These are phyloP conservation scores for Zophobas atratus DNA, from an alignment of 1,140 invertebrate genomes.

Conservation along the genomic window DNA sequence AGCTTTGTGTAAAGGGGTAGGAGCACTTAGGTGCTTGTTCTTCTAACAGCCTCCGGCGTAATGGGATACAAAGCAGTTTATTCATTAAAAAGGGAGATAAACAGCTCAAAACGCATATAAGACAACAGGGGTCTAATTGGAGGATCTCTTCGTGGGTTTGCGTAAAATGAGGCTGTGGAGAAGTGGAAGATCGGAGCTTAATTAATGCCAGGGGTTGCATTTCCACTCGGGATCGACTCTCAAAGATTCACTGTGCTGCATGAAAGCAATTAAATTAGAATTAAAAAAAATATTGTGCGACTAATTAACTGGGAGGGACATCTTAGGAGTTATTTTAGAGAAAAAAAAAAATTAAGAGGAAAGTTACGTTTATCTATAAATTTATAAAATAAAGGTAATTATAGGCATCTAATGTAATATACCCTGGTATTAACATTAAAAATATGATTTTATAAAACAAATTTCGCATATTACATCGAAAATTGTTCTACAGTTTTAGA, in stretches of 20 bases:
- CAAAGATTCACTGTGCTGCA: slow-evolving; percentile 32
- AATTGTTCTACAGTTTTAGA: too few relatives aligned
- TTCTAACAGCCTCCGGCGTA: slow-evolving; percentile 26
- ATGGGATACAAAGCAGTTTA: slow-evolving; percentile 51
- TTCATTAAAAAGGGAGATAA: slow-evolving; percentile 54
- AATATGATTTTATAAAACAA: too few relatives aligned
- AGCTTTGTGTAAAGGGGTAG: slow-evolving; percentile 4
- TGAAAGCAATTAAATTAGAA: slow-evolving; percentile 23
- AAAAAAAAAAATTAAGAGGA: neutral
- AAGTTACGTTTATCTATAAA: too few relatives aligned
- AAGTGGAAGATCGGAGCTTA: slow-evolving; percentile 48
- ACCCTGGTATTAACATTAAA: too few relatives aligned
- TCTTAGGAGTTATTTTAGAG: neutral
- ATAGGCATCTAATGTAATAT: too few relatives aligned
- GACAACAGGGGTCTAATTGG: slow-evolving; percentile 55
- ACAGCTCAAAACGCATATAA: slow-evolving; percentile 57
- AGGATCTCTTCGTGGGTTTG: slow-evolving; percentile 52
- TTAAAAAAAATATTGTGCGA: slow-evolving; percentile 17
- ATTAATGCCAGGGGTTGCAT: slow-evolving; percentile 54
- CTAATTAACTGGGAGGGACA: neutral
- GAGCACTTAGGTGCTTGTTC: slow-evolving; percentile 23
- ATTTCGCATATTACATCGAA: too few relatives aligned
- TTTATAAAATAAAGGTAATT: too few relatives aligned
- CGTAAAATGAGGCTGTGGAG: slow-evolving; percentile 43
- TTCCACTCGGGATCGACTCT: slow-evolving; percentile 30